These are phyloP conservation scores for Lasioglossum malachurum DNA, from an alignment of 2,888 invertebrate genomes.

Conservation along the genomic window DNA sequence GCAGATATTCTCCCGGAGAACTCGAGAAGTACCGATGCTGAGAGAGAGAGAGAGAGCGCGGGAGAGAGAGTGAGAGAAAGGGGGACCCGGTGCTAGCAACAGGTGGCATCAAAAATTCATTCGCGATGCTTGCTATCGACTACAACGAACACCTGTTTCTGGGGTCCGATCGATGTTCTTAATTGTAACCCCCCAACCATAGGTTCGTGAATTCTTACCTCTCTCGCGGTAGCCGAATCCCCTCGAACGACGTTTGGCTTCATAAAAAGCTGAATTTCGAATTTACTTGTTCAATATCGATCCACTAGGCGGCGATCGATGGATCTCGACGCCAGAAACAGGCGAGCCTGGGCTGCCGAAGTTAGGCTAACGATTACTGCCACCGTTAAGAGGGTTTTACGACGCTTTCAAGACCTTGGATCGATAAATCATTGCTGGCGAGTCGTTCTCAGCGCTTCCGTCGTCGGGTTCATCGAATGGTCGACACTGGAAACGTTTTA, in stretches of 20 bases:
- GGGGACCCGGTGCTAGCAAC: slow-evolving; percentile 64
- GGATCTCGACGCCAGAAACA: slow-evolving; percentile 1
- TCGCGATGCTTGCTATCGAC: slow-evolving; percentile 64
- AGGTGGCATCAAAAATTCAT: slow-evolving; percentile 78
- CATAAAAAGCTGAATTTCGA: slow-evolving; percentile 6
- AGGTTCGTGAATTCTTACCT: slow-evolving; percentile 30
- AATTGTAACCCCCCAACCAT: slow-evolving; percentile 61
- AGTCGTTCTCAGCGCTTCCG: neutral
- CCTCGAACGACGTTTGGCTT: slow-evolving; percentile 14
- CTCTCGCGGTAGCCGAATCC: slow-evolving; percentile 6
- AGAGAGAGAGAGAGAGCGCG: neutral
- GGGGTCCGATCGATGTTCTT: slow-evolving; percentile 66
- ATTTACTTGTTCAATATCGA: slow-evolving; percentile 6
- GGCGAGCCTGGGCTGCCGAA: neutral
- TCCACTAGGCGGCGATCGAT: slow-evolving; percentile 9
- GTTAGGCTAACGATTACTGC: slow-evolving; percentile 5
- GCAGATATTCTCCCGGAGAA: slow-evolving; percentile 25
- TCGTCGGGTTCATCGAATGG: neutral
- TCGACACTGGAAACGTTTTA: slow-evolving; percentile 10
- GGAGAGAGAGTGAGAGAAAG: slow-evolving; percentile 11
- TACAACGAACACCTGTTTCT: slow-evolving; percentile 69
- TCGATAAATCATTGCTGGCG: slow-evolving; percentile 16
- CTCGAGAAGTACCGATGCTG: neutral
- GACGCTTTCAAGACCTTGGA: neutral
- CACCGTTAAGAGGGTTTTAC: slow-evolving; percentile 23